phyloP scores from a whole-genome alignment of 1,140 invertebrate genomes.

The Bilobella aurantiaca region DNA sequence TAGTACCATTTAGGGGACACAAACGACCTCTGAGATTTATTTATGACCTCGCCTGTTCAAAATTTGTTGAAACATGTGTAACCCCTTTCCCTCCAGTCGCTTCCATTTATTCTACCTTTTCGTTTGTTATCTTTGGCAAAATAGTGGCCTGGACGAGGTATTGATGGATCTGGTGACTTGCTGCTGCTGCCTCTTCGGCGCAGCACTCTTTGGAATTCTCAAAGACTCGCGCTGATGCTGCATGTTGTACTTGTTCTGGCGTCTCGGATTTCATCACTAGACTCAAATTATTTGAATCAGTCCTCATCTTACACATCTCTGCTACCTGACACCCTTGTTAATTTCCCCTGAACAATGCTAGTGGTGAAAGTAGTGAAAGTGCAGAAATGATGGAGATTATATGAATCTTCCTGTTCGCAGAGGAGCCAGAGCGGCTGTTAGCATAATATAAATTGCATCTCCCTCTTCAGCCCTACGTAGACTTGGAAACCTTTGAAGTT shows the following conservation, averaged over 20 bases:
- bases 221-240: too few species aligned
- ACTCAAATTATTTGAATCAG: not conserved
- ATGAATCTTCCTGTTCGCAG: too few species aligned
- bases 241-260: too few species aligned
- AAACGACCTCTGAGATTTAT: conserved; percentile 4
- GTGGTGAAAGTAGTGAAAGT: not conserved
- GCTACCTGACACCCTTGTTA: not conserved
- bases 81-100: conserved; percentile 1
- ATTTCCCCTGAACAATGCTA: not conserved
- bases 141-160: too few species aligned
- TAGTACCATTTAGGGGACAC: not conserved
- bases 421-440: too few species aligned
- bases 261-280: not conserved
- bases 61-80: conserved; percentile 7
- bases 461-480: too few species aligned
- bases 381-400: not conserved
- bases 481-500: conserved; percentile 33
- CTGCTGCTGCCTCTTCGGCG: too few species aligned
- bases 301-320: not conserved
- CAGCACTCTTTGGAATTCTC: too few species aligned
- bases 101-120: not conserved
- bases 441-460: too few species aligned
- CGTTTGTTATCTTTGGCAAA: not conserved
- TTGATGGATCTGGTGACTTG: too few species aligned
- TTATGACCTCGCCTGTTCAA: not conserved